Conservation (phyloP, 2,113 vertebrate genomes). For the Rana temporaria region DNA sequence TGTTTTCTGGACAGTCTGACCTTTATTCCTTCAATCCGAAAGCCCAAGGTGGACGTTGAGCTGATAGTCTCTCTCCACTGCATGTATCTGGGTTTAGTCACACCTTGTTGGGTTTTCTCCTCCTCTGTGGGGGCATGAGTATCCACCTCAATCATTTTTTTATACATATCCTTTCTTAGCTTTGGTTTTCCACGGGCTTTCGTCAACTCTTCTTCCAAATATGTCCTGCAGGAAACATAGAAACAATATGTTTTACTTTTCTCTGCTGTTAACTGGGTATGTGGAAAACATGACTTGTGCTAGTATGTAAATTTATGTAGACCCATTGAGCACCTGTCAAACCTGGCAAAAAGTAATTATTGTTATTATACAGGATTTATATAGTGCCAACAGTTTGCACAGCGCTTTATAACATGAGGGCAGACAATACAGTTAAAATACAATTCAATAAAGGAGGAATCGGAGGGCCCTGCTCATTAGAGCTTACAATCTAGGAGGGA, state of each 20-base stretch:
- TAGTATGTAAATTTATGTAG: too few species aligned
- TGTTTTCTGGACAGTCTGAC: conserved; percentile 66
- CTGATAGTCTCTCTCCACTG: conserved; percentile 97
- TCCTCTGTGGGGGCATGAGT: conserved; percentile 84
- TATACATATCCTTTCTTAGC: conserved; percentile 92
- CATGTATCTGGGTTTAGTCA: conserved; percentile 98
- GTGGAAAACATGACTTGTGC: too few species aligned
- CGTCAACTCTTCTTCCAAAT: conserved; percentile 93
- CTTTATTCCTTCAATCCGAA: conserved; percentile 97
- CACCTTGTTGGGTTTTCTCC: conserved; percentile 83
- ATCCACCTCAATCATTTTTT: conserved; percentile 97
- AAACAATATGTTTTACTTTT: neutral
- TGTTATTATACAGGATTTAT: too few species aligned
- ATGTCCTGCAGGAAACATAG: conserved; percentile 79
- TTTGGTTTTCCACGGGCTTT: conserved; percentile 92
- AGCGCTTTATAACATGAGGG: too few species aligned
- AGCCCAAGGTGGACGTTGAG: conserved; percentile 93
- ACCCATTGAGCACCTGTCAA: too few species aligned
- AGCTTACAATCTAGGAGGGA: too few species aligned
- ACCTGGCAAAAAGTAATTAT: too few species aligned
- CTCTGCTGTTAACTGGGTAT: too few species aligned
- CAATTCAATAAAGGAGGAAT: too few species aligned
- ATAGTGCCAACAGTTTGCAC: too few species aligned
- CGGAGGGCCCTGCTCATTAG: too few species aligned
- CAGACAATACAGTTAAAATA: too few species aligned